These are phyloP conservation scores for Argyresthia goedartella DNA, from an alignment of 2,888 invertebrate genomes.

Conservation along the genomic window DNA sequence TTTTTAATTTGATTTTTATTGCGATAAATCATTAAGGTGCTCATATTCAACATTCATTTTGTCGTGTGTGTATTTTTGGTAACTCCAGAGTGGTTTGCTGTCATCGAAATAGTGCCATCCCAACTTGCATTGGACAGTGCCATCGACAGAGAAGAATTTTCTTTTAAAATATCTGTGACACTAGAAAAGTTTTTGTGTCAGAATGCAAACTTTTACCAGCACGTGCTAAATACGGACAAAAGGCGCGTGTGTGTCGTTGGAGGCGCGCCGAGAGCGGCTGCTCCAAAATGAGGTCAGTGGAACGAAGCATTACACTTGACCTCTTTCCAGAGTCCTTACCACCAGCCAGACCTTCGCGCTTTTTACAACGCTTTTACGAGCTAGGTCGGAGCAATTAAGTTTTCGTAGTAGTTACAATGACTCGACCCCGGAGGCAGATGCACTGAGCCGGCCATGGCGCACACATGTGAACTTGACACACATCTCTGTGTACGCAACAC, in stretches of 20 bases:
- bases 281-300: conserved; percentile 66
- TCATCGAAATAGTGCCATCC: no score
- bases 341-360: conserved; percentile 67
- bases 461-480: conserved; percentile 45
- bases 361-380: conserved; percentile 67
- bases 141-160: no score
- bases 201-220: no score
- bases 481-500: conserved; percentile 24
- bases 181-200: no score
- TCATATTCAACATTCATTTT: no score
- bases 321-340: conserved; percentile 68
- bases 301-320: conserved; percentile 69
- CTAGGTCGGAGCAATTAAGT: conserved; percentile 67
- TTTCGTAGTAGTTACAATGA: conserved; percentile 43
- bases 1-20: no score
- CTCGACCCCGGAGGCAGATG: conserved; percentile 21
- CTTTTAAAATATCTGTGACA: no score
- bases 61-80: no score
- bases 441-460: conserved; percentile 1
- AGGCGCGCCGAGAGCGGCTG: conserved; percentile 23
- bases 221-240: no score
- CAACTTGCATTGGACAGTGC: no score
- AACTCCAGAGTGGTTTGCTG: no score
- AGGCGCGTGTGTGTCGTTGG: neutral
- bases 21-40: no score